phyloP scores from a whole-genome alignment of 2,888 invertebrate genomes.

The Tetranychus truncatus region DNA sequence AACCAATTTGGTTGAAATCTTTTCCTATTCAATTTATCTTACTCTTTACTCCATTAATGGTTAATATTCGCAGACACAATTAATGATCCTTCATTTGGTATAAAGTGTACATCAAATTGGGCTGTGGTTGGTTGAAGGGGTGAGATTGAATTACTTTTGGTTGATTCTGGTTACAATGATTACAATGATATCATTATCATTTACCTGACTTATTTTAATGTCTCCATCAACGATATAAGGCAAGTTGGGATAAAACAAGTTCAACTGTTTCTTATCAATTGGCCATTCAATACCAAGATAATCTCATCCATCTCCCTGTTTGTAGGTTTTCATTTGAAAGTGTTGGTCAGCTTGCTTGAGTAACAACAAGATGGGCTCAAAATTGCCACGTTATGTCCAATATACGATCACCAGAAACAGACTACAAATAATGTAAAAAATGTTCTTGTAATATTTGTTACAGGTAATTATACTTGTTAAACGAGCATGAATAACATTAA shows the following conservation, averaged over 20 bases:
- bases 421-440: too few relatives aligned
- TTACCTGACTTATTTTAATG: slow-evolving; percentile 32
- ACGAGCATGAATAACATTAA: too few relatives aligned
- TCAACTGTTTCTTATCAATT: slow-evolving; percentile 30
- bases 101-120: too few relatives aligned
- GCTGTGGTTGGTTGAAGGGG: too few relatives aligned
- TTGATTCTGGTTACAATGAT: not conserved
- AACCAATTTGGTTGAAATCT: too few relatives aligned
- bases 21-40: too few relatives aligned
- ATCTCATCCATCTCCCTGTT: slow-evolving; percentile 34
- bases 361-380: slow-evolving; percentile 32
- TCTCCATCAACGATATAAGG: slow-evolving; percentile 34
- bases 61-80: too few relatives aligned
- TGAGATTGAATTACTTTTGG: too few relatives aligned
- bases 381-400: slow-evolving; percentile 26
- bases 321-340: slow-evolving; percentile 29
- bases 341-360: not conserved
- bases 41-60: too few relatives aligned
- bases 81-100: too few relatives aligned
- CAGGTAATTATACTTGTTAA: too few relatives aligned
- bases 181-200: slow-evolving; percentile 18
- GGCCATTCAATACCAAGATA: slow-evolving; percentile 33
- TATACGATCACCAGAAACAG: slow-evolving; percentile 24
- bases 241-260: slow-evolving; percentile 33
- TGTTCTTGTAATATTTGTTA: too few relatives aligned